Percentiles rank a stretch among this genome's conserved stretches.
phyloP scores from a whole-genome alignment of 2,797 vertebrate species.

The Scomberomorus guttatus region DNA sequence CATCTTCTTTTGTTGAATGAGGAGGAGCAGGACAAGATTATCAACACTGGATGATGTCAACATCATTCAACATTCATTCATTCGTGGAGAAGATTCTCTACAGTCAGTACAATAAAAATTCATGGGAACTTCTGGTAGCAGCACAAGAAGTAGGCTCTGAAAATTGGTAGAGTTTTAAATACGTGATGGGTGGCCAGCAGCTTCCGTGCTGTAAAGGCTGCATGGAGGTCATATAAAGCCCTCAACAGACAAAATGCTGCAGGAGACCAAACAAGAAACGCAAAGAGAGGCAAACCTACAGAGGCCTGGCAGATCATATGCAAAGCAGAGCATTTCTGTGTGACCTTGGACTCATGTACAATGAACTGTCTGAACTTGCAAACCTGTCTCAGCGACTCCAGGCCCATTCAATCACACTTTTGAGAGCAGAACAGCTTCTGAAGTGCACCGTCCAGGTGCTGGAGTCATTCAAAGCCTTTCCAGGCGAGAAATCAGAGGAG shows the following conservation, averaged over 20 bases:
- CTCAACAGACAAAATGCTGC: constrained; percentile 26
- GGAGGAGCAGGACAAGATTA: too few relatives aligned
- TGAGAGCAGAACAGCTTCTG: constrained; percentile 41
- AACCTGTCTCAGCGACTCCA: constrained; percentile 53
- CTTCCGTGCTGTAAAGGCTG: constrained; percentile 4
- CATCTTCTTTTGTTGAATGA: too few relatives aligned
- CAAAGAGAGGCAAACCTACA: constrained; percentile 48
- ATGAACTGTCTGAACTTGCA: constrained; percentile 45
- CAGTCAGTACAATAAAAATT: too few relatives aligned
- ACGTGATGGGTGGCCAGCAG: too few relatives aligned
- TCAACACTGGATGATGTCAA: too few relatives aligned
- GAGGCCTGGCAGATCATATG: too few relatives aligned
- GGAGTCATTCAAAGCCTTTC: constrained; percentile 17
- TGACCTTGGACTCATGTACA: constrained; percentile 49
- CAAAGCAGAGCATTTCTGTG: constrained; percentile 47
- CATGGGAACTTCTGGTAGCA: too few relatives aligned
- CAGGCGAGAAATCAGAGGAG: too few relatives aligned
- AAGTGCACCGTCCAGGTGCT: constrained; percentile 22
- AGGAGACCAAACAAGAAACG: constrained; percentile 26
- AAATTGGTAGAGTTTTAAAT: too few relatives aligned
- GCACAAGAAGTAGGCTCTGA: too few relatives aligned
- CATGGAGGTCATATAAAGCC: constrained; percentile 4
- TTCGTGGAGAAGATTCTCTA: too few relatives aligned
- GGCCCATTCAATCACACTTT: constrained; percentile 39
- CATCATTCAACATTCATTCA: too few relatives aligned